A percentile compares a stretch with the other conserved stretches of the same genome.
Conservation (phyloP, 1,140 invertebrate species). For the Gerris buenoi region DNA sequence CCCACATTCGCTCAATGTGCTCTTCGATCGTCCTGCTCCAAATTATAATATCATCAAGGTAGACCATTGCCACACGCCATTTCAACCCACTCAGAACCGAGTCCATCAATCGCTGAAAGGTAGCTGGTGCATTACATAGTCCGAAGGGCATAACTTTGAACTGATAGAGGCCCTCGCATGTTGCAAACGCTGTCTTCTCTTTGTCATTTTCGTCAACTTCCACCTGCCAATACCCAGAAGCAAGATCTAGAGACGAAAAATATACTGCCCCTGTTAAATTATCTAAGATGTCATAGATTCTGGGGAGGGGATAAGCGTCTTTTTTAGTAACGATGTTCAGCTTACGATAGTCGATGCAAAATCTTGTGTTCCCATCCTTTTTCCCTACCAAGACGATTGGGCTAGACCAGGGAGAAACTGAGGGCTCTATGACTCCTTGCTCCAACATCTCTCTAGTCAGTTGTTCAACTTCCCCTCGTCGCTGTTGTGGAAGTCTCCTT, state of each 20-base stretch:
- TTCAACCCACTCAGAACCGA: not conserved
- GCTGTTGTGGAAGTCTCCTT: not conserved
- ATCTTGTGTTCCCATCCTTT: not conserved
- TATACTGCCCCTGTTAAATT: slow-evolving; percentile 28
- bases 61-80: not conserved
- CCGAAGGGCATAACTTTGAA: not conserved
- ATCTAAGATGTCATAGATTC: slow-evolving; percentile 24
- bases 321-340: not conserved
- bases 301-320: not conserved
- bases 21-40: not conserved
- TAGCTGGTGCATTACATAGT: not conserved
- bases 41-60: not conserved
- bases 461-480: not conserved
- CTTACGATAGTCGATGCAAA: not conserved
- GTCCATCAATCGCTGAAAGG: not conserved
- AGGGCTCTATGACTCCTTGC: not conserved
- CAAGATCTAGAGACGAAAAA: slow-evolving; percentile 34
- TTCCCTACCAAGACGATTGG: not conserved
- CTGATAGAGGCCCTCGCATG: not conserved
- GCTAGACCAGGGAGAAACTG: not conserved
- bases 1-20: not conserved
- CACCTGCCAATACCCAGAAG: slow-evolving; percentile 37
- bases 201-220: too few relatives aligned
- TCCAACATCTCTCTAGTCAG: not conserved
- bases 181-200: not conserved